Evolutionary conservation across 1,140 invertebrate genomes (phyloP).

Genomic region (Sycophila sp.): DNA sequence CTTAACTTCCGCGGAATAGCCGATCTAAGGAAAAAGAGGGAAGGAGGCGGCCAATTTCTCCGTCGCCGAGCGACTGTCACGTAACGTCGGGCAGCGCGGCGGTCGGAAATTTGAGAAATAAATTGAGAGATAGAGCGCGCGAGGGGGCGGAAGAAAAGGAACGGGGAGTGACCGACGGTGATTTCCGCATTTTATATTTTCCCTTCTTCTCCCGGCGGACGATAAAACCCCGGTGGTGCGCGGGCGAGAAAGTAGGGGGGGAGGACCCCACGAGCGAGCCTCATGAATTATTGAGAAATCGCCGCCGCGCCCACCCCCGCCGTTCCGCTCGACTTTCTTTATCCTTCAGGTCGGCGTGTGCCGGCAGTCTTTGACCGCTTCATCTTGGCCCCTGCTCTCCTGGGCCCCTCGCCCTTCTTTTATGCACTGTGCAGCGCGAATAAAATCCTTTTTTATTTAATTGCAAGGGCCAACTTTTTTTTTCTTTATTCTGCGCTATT

Average conservation of each 20-base stretch:
- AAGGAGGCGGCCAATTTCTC: too few relatives aligned
- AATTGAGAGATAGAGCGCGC: not conserved
- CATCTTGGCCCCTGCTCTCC: not conserved
- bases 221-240: not conserved
- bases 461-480: not conserved
- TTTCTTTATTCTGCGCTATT: not conserved
- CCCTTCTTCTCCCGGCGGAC: not conserved
- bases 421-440: not conserved
- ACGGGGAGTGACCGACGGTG: not conserved
- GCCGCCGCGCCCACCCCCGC: not conserved
- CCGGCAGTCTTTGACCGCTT: not conserved
- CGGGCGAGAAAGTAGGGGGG: not conserved
- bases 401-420: not conserved
- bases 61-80: too few relatives aligned
- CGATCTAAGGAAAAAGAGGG: too few relatives aligned
- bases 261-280: not conserved
- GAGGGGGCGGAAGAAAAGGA: too few relatives aligned
- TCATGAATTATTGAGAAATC: constrained; percentile 21
- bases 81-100: not conserved
- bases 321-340: too few relatives aligned
- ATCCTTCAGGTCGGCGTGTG: not conserved
- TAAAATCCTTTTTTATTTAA: not conserved
- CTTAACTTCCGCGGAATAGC: too few relatives aligned
- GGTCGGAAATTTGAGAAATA: too few relatives aligned
- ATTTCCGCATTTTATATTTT: constrained; percentile 12